Evolutionary conservation across 2,113 vertebrate genomes (phyloP).

Genomic region (Erpornis zantholeuca): DNA sequence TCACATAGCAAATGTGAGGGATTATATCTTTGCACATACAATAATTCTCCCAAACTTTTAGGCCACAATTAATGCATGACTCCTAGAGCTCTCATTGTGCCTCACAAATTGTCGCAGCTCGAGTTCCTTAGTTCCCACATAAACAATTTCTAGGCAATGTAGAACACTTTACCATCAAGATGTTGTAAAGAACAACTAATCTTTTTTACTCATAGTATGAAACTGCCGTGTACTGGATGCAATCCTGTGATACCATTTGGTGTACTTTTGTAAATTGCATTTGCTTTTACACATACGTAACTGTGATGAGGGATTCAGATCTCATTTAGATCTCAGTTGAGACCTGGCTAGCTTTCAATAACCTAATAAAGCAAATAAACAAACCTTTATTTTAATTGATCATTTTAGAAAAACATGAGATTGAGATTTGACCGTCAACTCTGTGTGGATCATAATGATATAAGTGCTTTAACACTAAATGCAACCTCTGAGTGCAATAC

Average conservation of each 20-base stretch:
- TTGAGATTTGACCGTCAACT: not conserved
- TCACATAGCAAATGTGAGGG: not conserved
- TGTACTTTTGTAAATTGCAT: not conserved
- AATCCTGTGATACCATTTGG: not conserved
- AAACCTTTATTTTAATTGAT: not conserved
- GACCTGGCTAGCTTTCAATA: not conserved
- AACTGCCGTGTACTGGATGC: not conserved
- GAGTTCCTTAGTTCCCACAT: not conserved
- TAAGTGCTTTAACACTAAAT: not conserved
- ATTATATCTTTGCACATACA: accelerated
- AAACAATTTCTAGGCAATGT: not conserved
- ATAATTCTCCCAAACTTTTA: not conserved
- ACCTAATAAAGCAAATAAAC: not conserved
- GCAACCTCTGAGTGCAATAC: not conserved
- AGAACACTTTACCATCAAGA: not conserved
- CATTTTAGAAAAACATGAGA: not conserved
- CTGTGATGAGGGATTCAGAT: not conserved
- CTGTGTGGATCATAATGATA: not conserved
- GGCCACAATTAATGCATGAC: not conserved
- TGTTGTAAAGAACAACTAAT: not conserved
- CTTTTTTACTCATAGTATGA: not conserved
- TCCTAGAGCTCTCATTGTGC: not conserved
- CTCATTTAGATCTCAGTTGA: not conserved
- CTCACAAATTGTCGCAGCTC: not conserved
- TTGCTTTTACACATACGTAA: not conserved